Percentiles rank a stretch among this genome's conserved stretches.
These are phyloP conservation scores for Stigmatopora nigra DNA, from an alignment of 2,113 vertebrate genomes.

Conservation along the genomic window DNA sequence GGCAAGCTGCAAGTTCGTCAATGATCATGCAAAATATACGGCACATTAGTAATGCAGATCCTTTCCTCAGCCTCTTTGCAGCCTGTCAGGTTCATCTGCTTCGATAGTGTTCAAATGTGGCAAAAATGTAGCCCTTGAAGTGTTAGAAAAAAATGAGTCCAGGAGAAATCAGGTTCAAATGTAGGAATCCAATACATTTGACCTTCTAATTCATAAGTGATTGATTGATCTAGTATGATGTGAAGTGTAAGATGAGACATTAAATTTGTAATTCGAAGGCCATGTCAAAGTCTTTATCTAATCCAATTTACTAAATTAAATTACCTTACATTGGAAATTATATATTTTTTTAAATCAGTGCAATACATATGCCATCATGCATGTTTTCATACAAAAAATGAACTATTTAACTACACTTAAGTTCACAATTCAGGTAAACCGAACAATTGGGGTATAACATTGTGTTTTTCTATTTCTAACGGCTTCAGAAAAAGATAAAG, in stretches of 20 bases:
- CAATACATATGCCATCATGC: not conserved
- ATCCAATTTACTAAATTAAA: too few species aligned
- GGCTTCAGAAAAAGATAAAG: not conserved
- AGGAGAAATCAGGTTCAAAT: slow-evolving; percentile 32
- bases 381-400: not conserved
- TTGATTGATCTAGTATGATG: slow-evolving; percentile 30
- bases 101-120: slow-evolving; percentile 38
- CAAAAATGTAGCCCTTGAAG: slow-evolving; percentile 37
- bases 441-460: not conserved
- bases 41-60: slow-evolving; percentile 62
- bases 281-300: not conserved
- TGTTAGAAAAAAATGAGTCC: slow-evolving; percentile 47
- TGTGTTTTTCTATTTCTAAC: not conserved
- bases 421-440: not conserved
- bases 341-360: not conserved
- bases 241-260: slow-evolving; percentile 8
- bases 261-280: slow-evolving; percentile 7
- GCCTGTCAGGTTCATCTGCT: slow-evolving; percentile 61
- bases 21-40: slow-evolving; percentile 28
- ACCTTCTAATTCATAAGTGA: slow-evolving; percentile 5
- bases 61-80: slow-evolving; percentile 21
- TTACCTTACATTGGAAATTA: too few species aligned
- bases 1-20: not conserved
- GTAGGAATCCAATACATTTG: slow-evolving; percentile 32
- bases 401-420: not conserved